Evolutionary conservation across 1,140 invertebrate species (phyloP).

Genomic region (Camponotus vicinus): DNA sequence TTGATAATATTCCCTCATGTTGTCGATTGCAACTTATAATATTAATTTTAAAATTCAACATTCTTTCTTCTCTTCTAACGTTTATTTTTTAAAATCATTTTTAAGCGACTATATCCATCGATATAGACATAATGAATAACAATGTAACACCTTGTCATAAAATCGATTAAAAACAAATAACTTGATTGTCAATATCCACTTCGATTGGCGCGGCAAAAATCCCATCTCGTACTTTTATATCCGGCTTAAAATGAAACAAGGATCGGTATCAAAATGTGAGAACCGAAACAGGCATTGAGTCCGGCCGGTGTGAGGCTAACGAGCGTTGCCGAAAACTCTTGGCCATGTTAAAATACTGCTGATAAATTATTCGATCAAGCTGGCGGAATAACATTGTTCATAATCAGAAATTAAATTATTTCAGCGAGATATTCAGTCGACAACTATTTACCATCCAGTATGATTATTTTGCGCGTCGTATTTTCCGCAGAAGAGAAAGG

Average conservation of each 20-base stretch:
- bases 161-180: slow-evolving; percentile 27
- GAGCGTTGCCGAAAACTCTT: not conserved
- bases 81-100: not conserved
- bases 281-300: slow-evolving; percentile 22
- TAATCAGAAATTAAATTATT: slow-evolving; percentile 63
- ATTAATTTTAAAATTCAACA: not conserved
- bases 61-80: too few relatives aligned
- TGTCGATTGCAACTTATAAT: not conserved
- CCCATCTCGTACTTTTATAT: slow-evolving; percentile 39
- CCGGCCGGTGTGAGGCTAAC: not conserved
- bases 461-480: slow-evolving; percentile 20
- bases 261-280: slow-evolving; percentile 12
- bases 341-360: not conserved
- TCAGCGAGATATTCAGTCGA: not conserved
- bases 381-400: slow-evolving; percentile 33
- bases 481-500: not conserved
- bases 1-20: not conserved
- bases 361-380: slow-evolving; percentile 5
- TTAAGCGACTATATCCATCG: not conserved
- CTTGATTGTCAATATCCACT: not conserved
- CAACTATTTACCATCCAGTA: slow-evolving; percentile 34
- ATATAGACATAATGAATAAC: not conserved
- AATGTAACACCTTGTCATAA: not conserved
- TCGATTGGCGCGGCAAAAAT: slow-evolving; percentile 3
- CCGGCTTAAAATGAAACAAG: slow-evolving; percentile 38